phyloP scores from a whole-genome alignment of 2,113 vertebrate genomes.

The Anarhynchus alexandrinus region DNA sequence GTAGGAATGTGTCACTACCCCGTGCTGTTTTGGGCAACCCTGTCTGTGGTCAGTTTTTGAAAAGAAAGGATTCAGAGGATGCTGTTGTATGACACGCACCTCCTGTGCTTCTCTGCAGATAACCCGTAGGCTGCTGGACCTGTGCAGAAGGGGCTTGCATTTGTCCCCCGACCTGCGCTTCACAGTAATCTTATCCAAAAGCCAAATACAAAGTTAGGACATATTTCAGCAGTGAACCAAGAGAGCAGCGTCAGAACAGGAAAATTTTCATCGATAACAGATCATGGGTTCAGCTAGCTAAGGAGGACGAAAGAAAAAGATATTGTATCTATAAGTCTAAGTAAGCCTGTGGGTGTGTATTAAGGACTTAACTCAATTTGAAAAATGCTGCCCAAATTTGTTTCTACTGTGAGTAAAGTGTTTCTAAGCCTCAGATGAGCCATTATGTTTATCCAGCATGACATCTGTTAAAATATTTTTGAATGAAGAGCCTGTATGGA shows the following conservation, averaged over 20 bases:
- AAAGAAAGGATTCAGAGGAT: background rate
- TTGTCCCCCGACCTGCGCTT: background rate
- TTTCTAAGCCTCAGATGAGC: slow-evolving; percentile 34
- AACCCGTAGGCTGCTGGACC: background rate
- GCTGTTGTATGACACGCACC: background rate
- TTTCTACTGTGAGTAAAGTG: slow-evolving; percentile 8
- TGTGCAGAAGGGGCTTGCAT: background rate
- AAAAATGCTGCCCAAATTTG: slow-evolving; percentile 59
- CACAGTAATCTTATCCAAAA: background rate
- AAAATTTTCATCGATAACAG: background rate
- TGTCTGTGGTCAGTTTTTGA: background rate
- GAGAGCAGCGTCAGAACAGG: background rate
- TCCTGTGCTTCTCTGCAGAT: background rate
- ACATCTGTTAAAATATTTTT: slow-evolving; percentile 61
- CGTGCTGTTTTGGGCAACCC: background rate
- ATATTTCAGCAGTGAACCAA: background rate
- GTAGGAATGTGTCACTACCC: background rate
- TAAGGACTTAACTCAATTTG: slow-evolving; percentile 61
- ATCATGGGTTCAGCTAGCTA: background rate
- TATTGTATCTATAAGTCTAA: slow-evolving; percentile 63
- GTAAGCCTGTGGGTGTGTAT: slow-evolving; percentile 49
- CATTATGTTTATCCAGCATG: slow-evolving; percentile 55
- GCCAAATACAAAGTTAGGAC: background rate
- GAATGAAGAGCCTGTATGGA: slow-evolving; percentile 22
- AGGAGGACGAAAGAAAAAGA: slow-evolving; percentile 6